phyloP scores from a whole-genome alignment of 2,888 invertebrate genomes.

The Dolichomitus sp. region DNA sequence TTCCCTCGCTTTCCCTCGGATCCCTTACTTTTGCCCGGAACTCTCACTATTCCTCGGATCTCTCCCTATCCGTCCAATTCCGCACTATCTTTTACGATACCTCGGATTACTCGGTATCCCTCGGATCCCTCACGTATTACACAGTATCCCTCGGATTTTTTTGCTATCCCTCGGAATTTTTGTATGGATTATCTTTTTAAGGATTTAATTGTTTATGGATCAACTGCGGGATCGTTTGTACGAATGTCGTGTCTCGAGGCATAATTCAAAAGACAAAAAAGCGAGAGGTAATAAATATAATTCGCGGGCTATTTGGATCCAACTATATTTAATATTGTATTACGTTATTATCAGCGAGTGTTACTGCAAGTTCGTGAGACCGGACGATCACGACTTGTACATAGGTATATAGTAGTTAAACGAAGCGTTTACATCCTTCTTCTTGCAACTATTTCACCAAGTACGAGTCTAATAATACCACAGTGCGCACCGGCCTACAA shows the following conservation, averaged over 20 bases:
- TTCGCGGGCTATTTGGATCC: conserved; percentile 35
- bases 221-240: neutral
- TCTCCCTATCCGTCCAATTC: no score
- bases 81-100: no score
- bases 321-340: conserved; percentile 19
- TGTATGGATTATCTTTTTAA: neutral
- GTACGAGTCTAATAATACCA: conserved; percentile 42
- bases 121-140: no score
- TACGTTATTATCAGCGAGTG: neutral
- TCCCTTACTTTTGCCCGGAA: no score
- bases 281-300: conserved; percentile 47
- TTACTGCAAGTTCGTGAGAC: conserved; percentile 19
- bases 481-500: conserved; percentile 6
- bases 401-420: conserved; percentile 27
- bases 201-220: neutral
- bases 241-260: neutral
- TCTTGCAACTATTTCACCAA: conserved; percentile 46
- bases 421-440: conserved; percentile 53
- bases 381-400: conserved; percentile 27
- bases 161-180: neutral
- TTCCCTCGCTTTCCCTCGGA: no score
- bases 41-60: no score
- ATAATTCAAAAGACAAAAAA: conserved; percentile 45
- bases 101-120: no score
- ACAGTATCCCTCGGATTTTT: no score